Evolutionary conservation across 2,797 vertebrate species (phyloP).

Genomic region (Sphenopsis melanotis): DNA sequence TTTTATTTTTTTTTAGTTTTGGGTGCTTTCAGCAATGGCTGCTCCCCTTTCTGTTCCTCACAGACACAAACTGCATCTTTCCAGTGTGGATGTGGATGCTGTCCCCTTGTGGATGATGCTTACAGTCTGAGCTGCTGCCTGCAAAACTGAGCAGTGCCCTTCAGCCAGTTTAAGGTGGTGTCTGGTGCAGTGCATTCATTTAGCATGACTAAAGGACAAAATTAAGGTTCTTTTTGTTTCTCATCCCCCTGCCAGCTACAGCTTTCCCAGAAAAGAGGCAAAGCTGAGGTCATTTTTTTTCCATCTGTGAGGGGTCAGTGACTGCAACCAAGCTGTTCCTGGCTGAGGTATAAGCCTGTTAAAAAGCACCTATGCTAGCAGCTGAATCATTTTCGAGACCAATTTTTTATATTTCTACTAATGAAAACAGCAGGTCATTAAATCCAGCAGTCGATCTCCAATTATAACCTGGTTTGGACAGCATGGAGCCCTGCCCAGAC

Average conservation of each 20-base stretch:
- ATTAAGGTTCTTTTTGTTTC: conserved; percentile 6
- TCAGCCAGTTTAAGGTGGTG: conserved; percentile 10
- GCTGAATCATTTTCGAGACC: background rate
- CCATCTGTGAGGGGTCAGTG: background rate
- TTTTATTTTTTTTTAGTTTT: background rate
- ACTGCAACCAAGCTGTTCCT: background rate
- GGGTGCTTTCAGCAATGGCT: conserved; percentile 9
- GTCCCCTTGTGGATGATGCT: conserved; percentile 51
- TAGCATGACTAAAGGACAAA: background rate
- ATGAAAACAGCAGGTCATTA: conserved; percentile 3
- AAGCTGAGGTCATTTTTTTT: background rate
- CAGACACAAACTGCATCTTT: background rate
- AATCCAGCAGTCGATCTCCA: background rate
- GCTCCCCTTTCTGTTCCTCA: background rate
- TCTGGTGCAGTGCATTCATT: background rate
- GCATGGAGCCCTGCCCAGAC: background rate
- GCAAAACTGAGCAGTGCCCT: background rate
- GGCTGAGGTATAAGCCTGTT: conserved; percentile 1
- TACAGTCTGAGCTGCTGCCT: background rate
- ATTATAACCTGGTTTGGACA: background rate
- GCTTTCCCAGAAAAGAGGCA: conserved; percentile 11
- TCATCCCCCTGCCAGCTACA: background rate
- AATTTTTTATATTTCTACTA: background rate
- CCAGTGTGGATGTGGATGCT: conserved; percentile 32
- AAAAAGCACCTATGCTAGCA: background rate